phyloP scores from a whole-genome alignment of 2,888 invertebrate genomes.

The Pocota personata region DNA sequence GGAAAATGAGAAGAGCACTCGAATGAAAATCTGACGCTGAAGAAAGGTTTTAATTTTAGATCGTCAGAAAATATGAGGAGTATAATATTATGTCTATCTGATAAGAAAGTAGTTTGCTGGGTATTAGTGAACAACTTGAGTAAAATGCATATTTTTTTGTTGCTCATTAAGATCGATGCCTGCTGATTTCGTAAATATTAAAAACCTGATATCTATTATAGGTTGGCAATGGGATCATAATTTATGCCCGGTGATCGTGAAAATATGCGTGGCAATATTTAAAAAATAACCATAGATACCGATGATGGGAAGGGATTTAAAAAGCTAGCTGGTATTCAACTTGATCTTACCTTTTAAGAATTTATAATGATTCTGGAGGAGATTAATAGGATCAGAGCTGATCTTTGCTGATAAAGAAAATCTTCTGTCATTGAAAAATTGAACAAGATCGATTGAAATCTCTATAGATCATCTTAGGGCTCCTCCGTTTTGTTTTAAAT shows the following conservation, averaged over 20 bases:
- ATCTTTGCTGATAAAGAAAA: neutral
- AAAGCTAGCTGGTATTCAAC: neutral
- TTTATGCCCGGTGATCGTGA: neutral
- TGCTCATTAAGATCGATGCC: conserved; percentile 5
- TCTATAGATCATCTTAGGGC: neutral
- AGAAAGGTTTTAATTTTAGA: neutral
- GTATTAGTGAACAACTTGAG: neutral
- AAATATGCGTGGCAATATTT: neutral
- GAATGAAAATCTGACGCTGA: neutral
- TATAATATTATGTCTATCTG: neutral
- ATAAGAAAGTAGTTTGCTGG: conserved; percentile 14
- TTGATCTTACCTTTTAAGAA: neutral
- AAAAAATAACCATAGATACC: neutral
- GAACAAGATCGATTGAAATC: conserved; percentile 8
- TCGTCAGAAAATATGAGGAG: conserved; percentile 19
- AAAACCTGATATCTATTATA: neutral
- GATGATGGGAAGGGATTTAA: neutral
- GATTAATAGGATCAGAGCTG: neutral
- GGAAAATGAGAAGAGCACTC: conserved; percentile 17
- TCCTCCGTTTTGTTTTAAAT: neutral
- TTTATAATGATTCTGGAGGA: neutral
- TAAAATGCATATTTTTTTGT: neutral
- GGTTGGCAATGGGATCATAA: neutral
- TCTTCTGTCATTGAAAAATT: neutral
- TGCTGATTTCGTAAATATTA: neutral